A percentile compares a stretch with the other conserved stretches of the same genome.
Evolutionary conservation across 2,888 invertebrate species (phyloP).

Genomic region (Catocala fraxini): DNA sequence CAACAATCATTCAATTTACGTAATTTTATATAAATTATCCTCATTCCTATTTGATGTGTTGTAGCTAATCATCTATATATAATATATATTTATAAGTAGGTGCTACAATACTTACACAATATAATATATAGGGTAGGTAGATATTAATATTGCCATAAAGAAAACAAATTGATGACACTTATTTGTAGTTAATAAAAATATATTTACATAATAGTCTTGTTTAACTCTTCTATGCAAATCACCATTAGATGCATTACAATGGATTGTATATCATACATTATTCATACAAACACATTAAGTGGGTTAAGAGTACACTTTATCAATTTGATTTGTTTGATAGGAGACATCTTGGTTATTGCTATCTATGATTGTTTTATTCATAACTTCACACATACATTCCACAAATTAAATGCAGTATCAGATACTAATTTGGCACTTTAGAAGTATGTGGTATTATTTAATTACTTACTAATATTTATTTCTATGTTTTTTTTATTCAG

Average conservation of each 20-base stretch:
- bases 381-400: too few relatives aligned
- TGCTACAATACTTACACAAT: too few relatives aligned
- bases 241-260: conserved; percentile 32
- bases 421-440: too few relatives aligned
- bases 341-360: conserved; percentile 11
- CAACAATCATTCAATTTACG: too few relatives aligned
- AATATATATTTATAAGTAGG: too few relatives aligned
- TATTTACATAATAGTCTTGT: conserved; percentile 37
- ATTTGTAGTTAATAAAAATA: conserved; percentile 4
- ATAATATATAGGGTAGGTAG: too few relatives aligned
- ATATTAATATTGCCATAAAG: not conserved
- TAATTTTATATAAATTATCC: too few relatives aligned
- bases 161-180: not conserved
- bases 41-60: too few relatives aligned
- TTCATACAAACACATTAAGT: conserved; percentile 27
- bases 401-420: too few relatives aligned
- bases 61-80: too few relatives aligned
- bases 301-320: conserved; percentile 36
- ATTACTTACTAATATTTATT: not conserved
- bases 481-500: conserved; percentile 34
- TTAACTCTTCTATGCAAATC: conserved; percentile 35
- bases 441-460: too few relatives aligned
- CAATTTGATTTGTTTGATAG: conserved; percentile 38
- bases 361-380: too few relatives aligned
- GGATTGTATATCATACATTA: conserved; percentile 33